Conservation (phyloP, 1,140 invertebrate species). For the Tenebrio molitor region DNA sequence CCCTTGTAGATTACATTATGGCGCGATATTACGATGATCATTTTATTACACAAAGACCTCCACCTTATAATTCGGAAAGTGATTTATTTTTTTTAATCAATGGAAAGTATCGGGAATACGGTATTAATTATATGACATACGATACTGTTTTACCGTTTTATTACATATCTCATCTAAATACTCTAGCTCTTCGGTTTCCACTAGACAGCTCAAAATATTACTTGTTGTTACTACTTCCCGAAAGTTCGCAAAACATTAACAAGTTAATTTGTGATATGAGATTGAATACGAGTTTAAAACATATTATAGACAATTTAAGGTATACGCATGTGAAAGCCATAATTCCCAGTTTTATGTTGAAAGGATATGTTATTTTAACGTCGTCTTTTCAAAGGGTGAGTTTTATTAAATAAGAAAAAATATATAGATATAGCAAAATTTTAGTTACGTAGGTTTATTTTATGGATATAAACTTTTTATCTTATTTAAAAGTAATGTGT, state of each 20-base stretch:
- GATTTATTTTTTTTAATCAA: constrained; percentile 60
- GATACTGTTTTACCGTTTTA: constrained; percentile 81
- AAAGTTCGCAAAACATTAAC: constrained; percentile 67
- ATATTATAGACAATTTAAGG: constrained; percentile 76
- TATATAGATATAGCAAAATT: neutral
- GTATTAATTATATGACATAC: constrained; percentile 74
- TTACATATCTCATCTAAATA: constrained; percentile 79
- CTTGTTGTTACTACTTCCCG: constrained; percentile 73
- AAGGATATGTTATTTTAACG: constrained; percentile 82
- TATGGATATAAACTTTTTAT: neutral
- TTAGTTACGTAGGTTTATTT: neutral
- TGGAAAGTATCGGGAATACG: constrained; percentile 59
- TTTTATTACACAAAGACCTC: constrained; percentile 43
- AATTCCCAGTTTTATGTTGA: constrained; percentile 83
- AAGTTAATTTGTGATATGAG: constrained; percentile 64
- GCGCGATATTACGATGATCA: constrained; percentile 47
- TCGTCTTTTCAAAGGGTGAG: constrained; percentile 83
- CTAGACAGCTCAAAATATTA: constrained; percentile 78
- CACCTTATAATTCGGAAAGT: constrained; percentile 50
- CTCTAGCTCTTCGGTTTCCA: constrained; percentile 80
- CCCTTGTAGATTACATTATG: constrained; percentile 59
- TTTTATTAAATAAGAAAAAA: constrained; percentile 26
- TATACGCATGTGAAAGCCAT: constrained; percentile 78
- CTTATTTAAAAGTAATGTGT: too few relatives aligned
- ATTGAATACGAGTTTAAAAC: constrained; percentile 70